Evolutionary conservation across 1,140 invertebrate genomes (phyloP).

Genomic region (Pristionchus pacificus): DNA sequence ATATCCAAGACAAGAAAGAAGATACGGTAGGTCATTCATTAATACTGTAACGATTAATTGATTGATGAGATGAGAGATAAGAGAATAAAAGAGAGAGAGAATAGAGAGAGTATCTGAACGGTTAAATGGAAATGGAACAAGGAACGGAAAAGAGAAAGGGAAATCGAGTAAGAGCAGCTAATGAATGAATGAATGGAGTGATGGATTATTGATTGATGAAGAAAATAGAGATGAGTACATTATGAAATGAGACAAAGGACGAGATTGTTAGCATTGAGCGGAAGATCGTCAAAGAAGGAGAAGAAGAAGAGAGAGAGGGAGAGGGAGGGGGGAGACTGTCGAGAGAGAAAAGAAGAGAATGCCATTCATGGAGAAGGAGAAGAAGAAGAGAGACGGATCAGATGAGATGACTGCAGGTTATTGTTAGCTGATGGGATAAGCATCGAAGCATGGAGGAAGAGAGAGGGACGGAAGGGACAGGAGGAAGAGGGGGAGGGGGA

Average conservation of each 20-base stretch:
- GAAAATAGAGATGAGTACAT: no score
- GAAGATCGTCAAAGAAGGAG: conserved; percentile 11
- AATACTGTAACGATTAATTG: no score
- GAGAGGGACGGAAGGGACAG: no score
- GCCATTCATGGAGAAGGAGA: background rate
- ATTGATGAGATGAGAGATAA: conserved; percentile 21
- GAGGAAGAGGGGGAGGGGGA: no score
- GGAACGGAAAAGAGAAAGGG: conserved; percentile 16
- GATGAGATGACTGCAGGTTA: background rate
- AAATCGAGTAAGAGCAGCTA: conserved; percentile 10
- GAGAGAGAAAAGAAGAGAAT: background rate
- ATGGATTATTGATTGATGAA: conserved; percentile 1
- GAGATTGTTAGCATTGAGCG: conserved; percentile 13
- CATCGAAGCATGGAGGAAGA: no score
- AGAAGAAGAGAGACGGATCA: background rate
- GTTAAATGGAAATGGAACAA: conserved; percentile 18
- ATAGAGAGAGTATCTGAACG: no score
- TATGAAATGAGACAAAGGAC: conserved; percentile 17
- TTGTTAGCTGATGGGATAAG: no score
- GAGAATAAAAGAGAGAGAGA: no score
- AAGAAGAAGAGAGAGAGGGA: background rate
- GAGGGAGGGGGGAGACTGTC: background rate
- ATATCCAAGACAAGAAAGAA: no score
- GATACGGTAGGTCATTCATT: no score
- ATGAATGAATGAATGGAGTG: background rate